phyloP scores from a whole-genome alignment of 2,888 invertebrate genomes.

The Xanthia togata region DNA sequence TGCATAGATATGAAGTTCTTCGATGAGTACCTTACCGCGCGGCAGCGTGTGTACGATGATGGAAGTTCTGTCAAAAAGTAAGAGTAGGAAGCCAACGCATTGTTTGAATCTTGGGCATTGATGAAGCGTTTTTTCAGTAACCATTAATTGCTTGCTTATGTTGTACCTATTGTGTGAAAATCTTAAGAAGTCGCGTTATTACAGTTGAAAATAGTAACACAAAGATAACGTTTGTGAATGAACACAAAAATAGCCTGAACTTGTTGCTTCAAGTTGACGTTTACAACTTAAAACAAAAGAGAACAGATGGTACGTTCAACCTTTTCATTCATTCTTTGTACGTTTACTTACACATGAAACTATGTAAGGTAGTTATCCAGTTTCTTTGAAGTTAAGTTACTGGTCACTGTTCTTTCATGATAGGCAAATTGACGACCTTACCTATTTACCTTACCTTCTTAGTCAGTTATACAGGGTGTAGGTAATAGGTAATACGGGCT shows the following conservation, averaged over 20 bases:
- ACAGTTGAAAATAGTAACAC: neutral
- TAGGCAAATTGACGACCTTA: neutral
- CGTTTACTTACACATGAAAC: slow-evolving; percentile 27
- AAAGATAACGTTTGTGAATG: slow-evolving; percentile 28
- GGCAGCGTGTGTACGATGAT: neutral
- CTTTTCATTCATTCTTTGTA: slow-evolving; percentile 39
- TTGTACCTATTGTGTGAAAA: neutral
- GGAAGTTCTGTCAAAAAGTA: neutral
- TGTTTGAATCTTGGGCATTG: neutral
- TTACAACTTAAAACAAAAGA: slow-evolving; percentile 47
- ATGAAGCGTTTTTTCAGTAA: neutral
- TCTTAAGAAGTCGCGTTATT: neutral
- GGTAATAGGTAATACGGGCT: no score
- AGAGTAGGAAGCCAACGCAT: neutral
- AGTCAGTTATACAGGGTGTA: neutral
- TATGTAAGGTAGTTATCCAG: slow-evolving; percentile 1
- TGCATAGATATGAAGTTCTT: no score
- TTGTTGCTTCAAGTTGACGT: slow-evolving; percentile 41
- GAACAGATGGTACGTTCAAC: slow-evolving; percentile 33
- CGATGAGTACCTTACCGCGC: no score
- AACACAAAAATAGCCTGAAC: slow-evolving; percentile 30
- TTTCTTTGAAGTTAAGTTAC: slow-evolving; percentile 21
- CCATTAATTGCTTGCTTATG: neutral
- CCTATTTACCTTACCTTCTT: neutral
- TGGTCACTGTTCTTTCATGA: slow-evolving; percentile 14